phyloP scores from a whole-genome alignment of 2,797 vertebrate species.

The Scolopax rusticola region DNA sequence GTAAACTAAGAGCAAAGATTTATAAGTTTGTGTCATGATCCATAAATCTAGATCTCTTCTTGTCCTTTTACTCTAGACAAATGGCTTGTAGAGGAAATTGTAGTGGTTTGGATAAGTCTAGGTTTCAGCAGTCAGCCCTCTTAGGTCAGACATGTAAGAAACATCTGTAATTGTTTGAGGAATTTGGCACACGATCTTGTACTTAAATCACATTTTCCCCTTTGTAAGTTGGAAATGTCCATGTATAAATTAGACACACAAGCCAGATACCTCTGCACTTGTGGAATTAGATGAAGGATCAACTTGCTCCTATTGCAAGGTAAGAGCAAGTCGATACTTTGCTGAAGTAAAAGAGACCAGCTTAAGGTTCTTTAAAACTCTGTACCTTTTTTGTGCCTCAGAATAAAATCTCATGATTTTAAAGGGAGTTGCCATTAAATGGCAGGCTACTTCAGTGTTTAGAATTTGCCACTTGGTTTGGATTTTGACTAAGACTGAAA shows the following conservation, averaged over 20 bases:
- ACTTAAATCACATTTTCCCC: conserved; percentile 59
- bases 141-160: conserved; percentile 51
- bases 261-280: neutral
- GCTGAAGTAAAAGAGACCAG: neutral
- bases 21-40: conserved; percentile 24
- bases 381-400: neutral
- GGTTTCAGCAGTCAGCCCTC: conserved; percentile 30
- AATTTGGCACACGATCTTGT: conserved; percentile 24
- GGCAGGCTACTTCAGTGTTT: neutral
- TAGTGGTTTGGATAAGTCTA: conserved; percentile 52
- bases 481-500: conserved; percentile 9
- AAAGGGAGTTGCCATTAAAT: neutral
- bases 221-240: conserved; percentile 16
- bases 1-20: conserved; percentile 33
- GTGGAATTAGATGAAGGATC: neutral
- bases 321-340: neutral
- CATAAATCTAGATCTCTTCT: conserved; percentile 23
- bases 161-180: conserved; percentile 60
- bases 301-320: neutral
- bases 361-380: neutral
- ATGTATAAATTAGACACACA: neutral
- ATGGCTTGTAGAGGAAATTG: conserved; percentile 61
- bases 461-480: neutral
- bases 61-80: conserved; percentile 37
- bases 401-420: neutral